Base-by-base conservation (phyloP, 1,140 invertebrate species). In the Achatina immaculata region DNA sequence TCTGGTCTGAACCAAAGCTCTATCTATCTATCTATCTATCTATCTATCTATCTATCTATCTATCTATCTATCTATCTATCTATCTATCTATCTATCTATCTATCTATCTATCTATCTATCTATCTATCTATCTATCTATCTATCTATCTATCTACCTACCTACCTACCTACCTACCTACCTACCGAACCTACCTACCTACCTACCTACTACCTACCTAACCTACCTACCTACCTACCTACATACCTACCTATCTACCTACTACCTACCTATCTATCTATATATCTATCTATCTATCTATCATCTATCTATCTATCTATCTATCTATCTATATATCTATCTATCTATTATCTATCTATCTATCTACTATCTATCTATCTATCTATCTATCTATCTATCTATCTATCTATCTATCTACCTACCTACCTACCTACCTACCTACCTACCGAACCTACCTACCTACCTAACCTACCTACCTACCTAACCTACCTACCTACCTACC, bases 361-460 rank as follows among this genome's bases (percentile, higher is more conserved):
- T 62, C 58, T 62, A 28, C 24, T 66, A 66, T 66, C 65, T 66
- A 66, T 66, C 65, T 66, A 66, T 66, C 65, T 66, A 66, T 66
- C 65, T 66, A 66, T 66, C 65, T 66, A 66, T 66, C 65, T 66
- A 36, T 66, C 65, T 66, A 36, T 66, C 65, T 66, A 66, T 36
- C 65, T 66, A 66, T 66, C 36, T 36, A 66, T 66, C 65, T 66
- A 66, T 66, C 65, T 66, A 66, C 34, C 65, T 66, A 36, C 34
- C 65, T 66, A 66, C 34, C 65, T 66, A 36, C 34, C 65, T 66
- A 66, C 34, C 65, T 66, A 66, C 34, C 65, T 66, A 66, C 34
- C 65, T 66, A 66, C 34, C 65, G 28, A 66, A 66, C 34, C 65
- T 66, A 66, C 34, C 65, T 66, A 66, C 34, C 65, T 66, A 66